These are phyloP conservation scores for Oceanodroma leucorhoa DNA, from an alignment of 2,797 vertebrate species.

Conservation along the genomic window DNA sequence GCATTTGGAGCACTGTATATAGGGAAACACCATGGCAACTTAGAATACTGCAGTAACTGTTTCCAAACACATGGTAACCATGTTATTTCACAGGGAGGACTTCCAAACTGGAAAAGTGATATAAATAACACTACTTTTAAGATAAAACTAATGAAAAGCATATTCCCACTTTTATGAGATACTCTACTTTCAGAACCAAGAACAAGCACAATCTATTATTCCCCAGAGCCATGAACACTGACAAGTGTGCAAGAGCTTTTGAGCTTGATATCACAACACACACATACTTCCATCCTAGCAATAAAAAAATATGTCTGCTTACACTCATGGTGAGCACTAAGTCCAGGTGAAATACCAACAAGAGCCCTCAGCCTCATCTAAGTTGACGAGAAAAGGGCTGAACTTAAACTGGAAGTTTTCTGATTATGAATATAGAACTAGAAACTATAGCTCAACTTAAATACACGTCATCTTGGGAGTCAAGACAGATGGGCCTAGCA, in stretches of 20 bases:
- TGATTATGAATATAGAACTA: background rate
- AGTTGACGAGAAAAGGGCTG: background rate
- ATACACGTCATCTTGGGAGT: background rate
- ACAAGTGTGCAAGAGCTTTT: background rate
- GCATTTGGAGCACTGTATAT: background rate
- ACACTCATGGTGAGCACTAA: background rate
- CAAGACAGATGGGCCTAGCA: background rate
- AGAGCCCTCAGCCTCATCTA: background rate
- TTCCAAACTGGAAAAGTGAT: background rate
- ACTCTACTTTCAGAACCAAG: background rate
- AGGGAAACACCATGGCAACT: background rate
- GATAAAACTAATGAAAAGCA: background rate
- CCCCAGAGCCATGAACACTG: background rate
- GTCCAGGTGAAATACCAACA: background rate
- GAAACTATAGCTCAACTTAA: background rate
- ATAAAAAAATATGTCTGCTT: background rate
- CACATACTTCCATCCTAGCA: background rate
- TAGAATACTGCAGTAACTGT: background rate
- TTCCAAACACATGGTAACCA: background rate
- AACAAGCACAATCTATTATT: background rate
- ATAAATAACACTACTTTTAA: background rate
- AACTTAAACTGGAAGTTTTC: background rate
- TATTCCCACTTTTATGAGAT: background rate
- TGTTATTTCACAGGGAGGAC: background rate
- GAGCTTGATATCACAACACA: background rate